Evolutionary conservation across 2,888 invertebrate genomes (phyloP).

Genomic region (Tortricodes alternella): DNA sequence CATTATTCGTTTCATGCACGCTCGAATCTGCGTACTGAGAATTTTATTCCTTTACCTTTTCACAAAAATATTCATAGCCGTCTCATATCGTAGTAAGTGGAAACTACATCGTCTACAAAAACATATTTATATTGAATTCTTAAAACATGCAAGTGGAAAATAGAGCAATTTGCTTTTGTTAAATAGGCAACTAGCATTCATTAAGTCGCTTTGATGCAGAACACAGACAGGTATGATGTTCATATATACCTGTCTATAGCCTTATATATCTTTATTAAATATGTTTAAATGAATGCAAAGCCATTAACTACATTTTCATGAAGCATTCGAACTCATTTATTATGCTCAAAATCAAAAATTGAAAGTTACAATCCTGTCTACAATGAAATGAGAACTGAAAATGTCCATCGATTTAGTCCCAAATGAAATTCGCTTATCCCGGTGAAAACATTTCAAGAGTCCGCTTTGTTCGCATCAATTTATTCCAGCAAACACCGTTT

Average conservation of each 20-base stretch:
- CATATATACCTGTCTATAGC: too few relatives aligned
- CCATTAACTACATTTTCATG: not conserved
- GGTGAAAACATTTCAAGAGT: slow-evolving; percentile 29
- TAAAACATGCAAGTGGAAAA: too few relatives aligned
- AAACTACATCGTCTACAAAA: not conserved
- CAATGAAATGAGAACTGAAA: slow-evolving; percentile 1
- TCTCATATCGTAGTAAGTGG: not conserved
- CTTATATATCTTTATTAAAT: too few relatives aligned
- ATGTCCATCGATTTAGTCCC: slow-evolving; percentile 25
- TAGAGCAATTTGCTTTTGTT: too few relatives aligned
- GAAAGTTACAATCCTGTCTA: not conserved
- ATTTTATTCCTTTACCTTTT: not conserved
- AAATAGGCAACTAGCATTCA: too few relatives aligned
- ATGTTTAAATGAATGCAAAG: too few relatives aligned
- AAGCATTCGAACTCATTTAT: not conserved
- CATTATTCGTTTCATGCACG: slow-evolving; percentile 1
- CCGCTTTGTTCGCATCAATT: slow-evolving; percentile 30
- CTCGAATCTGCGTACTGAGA: not conserved
- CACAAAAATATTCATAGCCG: not conserved
- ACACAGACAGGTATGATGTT: too few relatives aligned
- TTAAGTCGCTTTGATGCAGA: too few relatives aligned
- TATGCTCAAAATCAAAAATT: not conserved
- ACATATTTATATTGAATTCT: too few relatives aligned
- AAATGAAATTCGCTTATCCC: slow-evolving; percentile 25
- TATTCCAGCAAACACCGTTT: slow-evolving; percentile 30